Evolutionary conservation across 2,888 invertebrate species (phyloP).

Genomic region (Caenorhabditis wallacei): DNA sequence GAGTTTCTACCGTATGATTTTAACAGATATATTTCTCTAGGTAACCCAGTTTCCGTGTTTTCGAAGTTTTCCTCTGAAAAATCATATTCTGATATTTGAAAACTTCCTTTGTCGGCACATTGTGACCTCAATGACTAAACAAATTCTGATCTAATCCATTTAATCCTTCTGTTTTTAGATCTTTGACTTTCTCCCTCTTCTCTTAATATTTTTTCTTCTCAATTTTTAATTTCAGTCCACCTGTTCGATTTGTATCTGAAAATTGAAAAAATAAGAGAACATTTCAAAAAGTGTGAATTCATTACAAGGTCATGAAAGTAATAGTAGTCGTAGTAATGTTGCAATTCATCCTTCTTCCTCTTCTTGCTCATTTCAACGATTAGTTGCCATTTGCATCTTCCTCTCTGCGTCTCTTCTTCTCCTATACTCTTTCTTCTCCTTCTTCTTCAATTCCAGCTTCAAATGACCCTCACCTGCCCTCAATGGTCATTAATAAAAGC

Average conservation of each 20-base stretch:
- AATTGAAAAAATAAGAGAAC: background rate
- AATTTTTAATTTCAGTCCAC: background rate
- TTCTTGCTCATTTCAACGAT: conserved; percentile 44
- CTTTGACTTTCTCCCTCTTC: conserved; percentile 3
- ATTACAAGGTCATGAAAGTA: conserved; percentile 29
- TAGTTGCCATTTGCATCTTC: conserved; percentile 55
- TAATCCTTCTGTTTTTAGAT: background rate
- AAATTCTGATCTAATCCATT: conserved; percentile 23
- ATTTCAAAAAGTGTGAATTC: conserved; percentile 26
- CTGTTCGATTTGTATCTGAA: conserved; percentile 2
- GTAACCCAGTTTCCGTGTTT: too few species aligned
- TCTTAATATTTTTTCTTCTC: background rate
- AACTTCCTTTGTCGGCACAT: conserved; percentile 4
- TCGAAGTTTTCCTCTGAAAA: too few species aligned
- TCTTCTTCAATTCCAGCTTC: conserved; percentile 49
- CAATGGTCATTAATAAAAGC: conserved; percentile 64
- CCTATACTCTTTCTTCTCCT: conserved; percentile 15
- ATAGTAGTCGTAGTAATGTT: conserved; percentile 39
- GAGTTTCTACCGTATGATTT: background rate
- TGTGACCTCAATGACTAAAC: conserved; percentile 11
- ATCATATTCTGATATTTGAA: background rate
- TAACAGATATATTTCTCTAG: background rate
- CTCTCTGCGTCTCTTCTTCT: conserved; percentile 44
- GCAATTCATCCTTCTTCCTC: conserved; percentile 41
- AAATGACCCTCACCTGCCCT: conserved; percentile 64